phyloP scores from a whole-genome alignment of 2,113 vertebrate genomes.

The Anarhynchus alexandrinus region DNA sequence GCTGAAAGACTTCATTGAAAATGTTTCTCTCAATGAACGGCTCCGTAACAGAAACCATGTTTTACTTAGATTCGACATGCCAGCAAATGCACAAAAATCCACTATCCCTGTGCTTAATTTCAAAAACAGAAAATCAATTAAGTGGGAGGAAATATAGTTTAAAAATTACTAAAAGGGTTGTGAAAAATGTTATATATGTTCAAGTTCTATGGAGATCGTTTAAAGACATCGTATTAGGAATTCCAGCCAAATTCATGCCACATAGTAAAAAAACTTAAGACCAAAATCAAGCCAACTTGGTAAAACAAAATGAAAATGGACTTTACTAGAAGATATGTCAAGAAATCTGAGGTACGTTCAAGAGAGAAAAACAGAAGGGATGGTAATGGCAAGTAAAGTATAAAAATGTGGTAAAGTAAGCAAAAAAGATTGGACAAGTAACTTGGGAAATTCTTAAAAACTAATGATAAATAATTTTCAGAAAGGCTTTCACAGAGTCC shows the following conservation, averaged over 20 bases:
- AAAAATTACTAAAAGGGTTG: neutral
- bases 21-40: neutral
- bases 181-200: neutral
- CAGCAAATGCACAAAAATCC: neutral
- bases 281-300: neutral
- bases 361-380: neutral
- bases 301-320: neutral
- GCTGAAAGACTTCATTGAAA: neutral
- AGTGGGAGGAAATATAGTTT: neutral
- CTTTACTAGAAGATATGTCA: neutral
- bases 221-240: neutral
- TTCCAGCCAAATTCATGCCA: neutral
- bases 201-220: neutral
- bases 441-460: neutral
- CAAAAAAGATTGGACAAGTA: neutral
- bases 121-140: neutral
- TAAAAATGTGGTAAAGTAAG: neutral
- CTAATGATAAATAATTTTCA: neutral
- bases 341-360: neutral
- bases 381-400: neutral
- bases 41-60: neutral
- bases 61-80: neutral
- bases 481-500: neutral
- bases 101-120: neutral
- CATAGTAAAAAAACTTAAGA: neutral